Evolutionary conservation across 2,888 invertebrate genomes (phyloP).

Genomic region (Creontiades dilutus): DNA sequence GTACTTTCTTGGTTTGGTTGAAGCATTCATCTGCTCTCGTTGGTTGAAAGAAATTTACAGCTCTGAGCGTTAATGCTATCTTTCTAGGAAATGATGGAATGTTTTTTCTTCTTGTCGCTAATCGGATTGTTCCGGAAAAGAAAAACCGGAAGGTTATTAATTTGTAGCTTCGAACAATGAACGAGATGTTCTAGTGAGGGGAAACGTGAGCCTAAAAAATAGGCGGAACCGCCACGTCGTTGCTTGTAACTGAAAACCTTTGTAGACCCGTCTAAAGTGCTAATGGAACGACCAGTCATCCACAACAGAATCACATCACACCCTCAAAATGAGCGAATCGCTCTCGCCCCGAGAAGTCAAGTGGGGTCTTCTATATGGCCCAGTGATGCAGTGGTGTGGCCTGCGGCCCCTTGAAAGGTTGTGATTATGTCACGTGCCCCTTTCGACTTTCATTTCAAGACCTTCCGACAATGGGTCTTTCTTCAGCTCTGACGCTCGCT

Average conservation of each 20-base stretch:
- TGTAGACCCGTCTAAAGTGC: neutral
- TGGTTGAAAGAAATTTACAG: too few relatives aligned
- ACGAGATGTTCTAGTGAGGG: too few relatives aligned
- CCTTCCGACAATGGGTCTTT: neutral
- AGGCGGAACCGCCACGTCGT: neutral
- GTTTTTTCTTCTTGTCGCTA: too few relatives aligned
- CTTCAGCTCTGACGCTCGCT: neutral
- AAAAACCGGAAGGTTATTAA: too few relatives aligned
- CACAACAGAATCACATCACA: constrained; percentile 10
- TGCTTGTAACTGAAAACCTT: constrained; percentile 1
- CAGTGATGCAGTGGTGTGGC: neutral
- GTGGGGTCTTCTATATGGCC: neutral
- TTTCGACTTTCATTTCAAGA: neutral
- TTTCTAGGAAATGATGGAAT: too few relatives aligned
- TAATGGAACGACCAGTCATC: constrained; percentile 7
- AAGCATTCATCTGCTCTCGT: too few relatives aligned
- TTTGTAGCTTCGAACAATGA: too few relatives aligned
- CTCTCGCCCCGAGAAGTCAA: neutral
- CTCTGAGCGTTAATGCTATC: too few relatives aligned
- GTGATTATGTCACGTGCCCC: constrained; percentile 23
- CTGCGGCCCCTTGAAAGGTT: neutral
- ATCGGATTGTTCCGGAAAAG: too few relatives aligned
- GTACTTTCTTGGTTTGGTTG: too few relatives aligned
- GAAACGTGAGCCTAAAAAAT: neutral
- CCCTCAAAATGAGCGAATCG: constrained; percentile 1